These are phyloP conservation scores for Acipenser ruthenus DNA, from an alignment of 2,797 vertebrate genomes.

Conservation along the genomic window DNA sequence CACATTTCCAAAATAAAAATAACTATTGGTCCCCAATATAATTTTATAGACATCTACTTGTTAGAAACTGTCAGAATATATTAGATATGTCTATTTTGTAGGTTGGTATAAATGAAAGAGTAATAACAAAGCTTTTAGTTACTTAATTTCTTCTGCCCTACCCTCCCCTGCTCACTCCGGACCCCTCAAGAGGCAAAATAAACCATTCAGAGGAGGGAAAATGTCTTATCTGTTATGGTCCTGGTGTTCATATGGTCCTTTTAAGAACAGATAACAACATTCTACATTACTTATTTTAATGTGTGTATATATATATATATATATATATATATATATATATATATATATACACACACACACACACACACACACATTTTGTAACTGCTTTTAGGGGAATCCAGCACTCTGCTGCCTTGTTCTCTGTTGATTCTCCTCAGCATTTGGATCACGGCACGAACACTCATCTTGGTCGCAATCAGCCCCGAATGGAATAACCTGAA, in stretches of 20 bases:
- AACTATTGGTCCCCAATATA: too few species aligned
- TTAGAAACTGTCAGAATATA: conserved; percentile 54
- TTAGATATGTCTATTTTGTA: conserved; percentile 46
- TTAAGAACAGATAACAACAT: too few species aligned
- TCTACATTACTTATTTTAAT: too few species aligned
- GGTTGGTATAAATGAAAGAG: conserved; percentile 19
- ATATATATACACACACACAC: too few species aligned
- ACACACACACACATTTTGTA: conserved; percentile 14
- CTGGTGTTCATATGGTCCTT: too few species aligned
- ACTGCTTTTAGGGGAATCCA: conserved; percentile 25
- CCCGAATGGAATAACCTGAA: conserved; percentile 89
- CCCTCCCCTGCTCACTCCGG: too few species aligned
- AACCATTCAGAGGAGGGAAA: too few species aligned
- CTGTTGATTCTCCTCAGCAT: conserved; percentile 86
- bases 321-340: too few species aligned
- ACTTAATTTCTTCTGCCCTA: conserved; percentile 16
- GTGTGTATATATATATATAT: too few species aligned
- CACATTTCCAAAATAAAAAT: too few species aligned
- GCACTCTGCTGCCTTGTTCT: conserved; percentile 34
- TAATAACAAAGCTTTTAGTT: conserved; percentile 18
- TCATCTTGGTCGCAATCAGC: conserved; percentile 87
- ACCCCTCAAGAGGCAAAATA: too few species aligned
- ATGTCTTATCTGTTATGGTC: too few species aligned
- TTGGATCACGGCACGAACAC: conserved; percentile 88
- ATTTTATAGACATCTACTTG: conserved; percentile 28